These are phyloP conservation scores for Lacerta bilineata DNA, from an alignment of 2,797 vertebrate genomes.

Conservation along the genomic window DNA sequence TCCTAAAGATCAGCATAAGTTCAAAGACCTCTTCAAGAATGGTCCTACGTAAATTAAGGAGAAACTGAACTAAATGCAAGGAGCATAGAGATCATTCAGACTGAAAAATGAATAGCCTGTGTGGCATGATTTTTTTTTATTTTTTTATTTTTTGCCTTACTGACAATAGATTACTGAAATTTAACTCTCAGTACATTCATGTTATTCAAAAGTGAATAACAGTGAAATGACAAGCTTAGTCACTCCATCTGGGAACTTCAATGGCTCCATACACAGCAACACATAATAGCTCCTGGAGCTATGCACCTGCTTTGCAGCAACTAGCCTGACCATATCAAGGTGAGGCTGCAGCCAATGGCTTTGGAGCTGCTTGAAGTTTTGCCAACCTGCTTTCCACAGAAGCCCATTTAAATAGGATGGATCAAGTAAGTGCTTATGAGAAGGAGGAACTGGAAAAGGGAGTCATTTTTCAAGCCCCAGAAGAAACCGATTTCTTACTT, in stretches of 20 bases:
- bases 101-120: background rate
- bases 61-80: conserved; percentile 5
- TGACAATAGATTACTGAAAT: conserved; percentile 30
- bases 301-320: conserved; percentile 62
- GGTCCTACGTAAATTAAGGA: background rate
- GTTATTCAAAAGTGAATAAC: conserved; percentile 47
- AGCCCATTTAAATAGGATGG: conserved; percentile 32
- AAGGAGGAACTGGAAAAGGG: background rate
- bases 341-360: conserved; percentile 29
- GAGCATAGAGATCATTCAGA: background rate
- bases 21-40: background rate
- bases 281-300: conserved; percentile 56
- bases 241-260: conserved; percentile 61
- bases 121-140: background rate
- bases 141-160: conserved; percentile 1
- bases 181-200: conserved; percentile 46
- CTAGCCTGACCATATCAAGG: conserved; percentile 46
- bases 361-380: conserved; percentile 21
- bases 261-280: conserved; percentile 51
- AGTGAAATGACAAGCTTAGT: conserved; percentile 45
- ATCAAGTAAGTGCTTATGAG: background rate
- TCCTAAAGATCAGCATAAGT: background rate
- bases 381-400: conserved; percentile 44
- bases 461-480: conserved; percentile 44
- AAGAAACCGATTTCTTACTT: conserved; percentile 33